Evolutionary conservation across 2,113 vertebrate genomes (phyloP).

Genomic region (Corythornis vintsioides): DNA sequence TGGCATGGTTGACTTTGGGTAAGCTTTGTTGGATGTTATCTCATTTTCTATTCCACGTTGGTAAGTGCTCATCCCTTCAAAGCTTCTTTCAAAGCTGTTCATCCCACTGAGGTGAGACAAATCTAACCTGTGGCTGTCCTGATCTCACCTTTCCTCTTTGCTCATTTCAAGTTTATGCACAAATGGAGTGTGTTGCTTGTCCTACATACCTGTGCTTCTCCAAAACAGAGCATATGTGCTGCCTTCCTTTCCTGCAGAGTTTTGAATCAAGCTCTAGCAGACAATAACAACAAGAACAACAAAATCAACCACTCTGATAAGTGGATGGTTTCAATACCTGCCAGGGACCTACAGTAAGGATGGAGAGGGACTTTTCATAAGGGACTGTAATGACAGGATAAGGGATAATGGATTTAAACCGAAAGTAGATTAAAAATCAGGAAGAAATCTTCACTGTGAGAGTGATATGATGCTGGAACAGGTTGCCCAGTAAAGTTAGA

Average conservation of each 20-base stretch:
- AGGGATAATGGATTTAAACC: background rate
- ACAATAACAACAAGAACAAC: background rate
- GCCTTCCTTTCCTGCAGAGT: background rate
- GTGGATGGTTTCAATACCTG: background rate
- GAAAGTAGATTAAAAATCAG: background rate
- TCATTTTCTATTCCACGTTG: background rate
- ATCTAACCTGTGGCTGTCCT: constrained; percentile 2
- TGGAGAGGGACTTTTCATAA: background rate
- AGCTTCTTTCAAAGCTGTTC: constrained; percentile 28
- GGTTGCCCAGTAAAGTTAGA: background rate
- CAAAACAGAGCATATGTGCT: background rate
- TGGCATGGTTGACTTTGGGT: background rate
- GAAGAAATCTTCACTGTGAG: background rate
- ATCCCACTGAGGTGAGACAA: background rate
- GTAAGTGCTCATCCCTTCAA: constrained; percentile 17
- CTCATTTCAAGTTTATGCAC: background rate
- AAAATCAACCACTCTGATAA: fast-evolving
- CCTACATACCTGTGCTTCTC: background rate
- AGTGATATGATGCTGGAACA: fast-evolving
- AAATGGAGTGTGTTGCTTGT: background rate
- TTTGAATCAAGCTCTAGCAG: background rate
- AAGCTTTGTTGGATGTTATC: constrained; percentile 15
- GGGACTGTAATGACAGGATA: background rate
- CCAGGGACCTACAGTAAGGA: background rate
- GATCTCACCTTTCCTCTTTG: background rate